A percentile compares a stretch with the other conserved stretches of the same genome.
These are phyloP conservation scores for Tretioscincus oriximinensis DNA, from an alignment of 2,113 vertebrate genomes.

Conservation along the genomic window DNA sequence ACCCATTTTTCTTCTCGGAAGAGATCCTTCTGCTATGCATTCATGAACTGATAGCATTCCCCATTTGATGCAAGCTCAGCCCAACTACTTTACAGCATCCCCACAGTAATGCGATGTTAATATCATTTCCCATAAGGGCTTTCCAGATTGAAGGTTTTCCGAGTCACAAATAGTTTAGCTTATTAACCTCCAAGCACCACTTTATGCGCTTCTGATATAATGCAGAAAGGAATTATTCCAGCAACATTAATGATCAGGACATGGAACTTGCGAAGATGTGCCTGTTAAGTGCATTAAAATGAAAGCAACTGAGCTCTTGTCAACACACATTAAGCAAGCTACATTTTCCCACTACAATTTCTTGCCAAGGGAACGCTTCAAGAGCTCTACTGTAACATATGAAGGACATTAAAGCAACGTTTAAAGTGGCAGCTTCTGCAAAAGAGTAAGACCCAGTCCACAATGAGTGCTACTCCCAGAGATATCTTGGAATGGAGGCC, in stretches of 20 bases:
- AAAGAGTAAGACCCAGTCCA: background rate
- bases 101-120: background rate
- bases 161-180: background rate
- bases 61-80: background rate
- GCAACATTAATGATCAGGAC: slow-evolving; percentile 1
- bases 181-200: slow-evolving; percentile 9
- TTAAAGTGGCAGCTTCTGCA: no score
- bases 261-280: slow-evolving; percentile 12
- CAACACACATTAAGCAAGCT: background rate
- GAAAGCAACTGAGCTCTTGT: background rate
- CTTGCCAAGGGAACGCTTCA: background rate
- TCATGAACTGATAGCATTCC: background rate
- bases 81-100: background rate
- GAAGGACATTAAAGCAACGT: background rate
- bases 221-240: slow-evolving; percentile 1
- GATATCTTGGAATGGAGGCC: no score
- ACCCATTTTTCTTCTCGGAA: slow-evolving; percentile 1
- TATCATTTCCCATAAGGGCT: background rate
- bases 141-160: background rate
- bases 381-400: background rate
- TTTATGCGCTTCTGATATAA: background rate
- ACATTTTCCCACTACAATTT: background rate
- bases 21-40: slow-evolving; percentile 12
- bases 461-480: no score
- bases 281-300: background rate